A percentile compares a stretch with the other conserved stretches of the same genome.
Evolutionary conservation across 2,888 invertebrate species (phyloP).

Genomic region (Ormyrus thymus): DNA sequence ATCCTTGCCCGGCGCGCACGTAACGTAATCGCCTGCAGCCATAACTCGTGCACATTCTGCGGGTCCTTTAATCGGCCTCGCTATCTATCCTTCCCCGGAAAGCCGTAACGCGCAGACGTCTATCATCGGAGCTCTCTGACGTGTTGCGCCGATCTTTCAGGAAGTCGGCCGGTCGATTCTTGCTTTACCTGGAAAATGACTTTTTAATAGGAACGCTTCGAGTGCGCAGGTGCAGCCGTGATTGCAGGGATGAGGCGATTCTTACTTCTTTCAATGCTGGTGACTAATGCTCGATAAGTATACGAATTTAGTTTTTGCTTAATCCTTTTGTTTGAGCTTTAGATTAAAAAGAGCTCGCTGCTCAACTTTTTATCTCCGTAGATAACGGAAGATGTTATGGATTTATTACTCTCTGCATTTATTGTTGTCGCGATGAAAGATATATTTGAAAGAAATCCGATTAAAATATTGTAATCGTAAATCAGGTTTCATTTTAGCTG

Average conservation of each 20-base stretch:
- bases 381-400: too few relatives aligned
- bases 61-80: constrained; percentile 56
- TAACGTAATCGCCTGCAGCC: constrained; percentile 39
- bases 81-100: not conserved
- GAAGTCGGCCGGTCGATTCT: constrained; percentile 39
- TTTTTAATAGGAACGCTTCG: constrained; percentile 26
- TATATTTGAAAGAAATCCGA: too few relatives aligned
- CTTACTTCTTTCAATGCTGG: not conserved
- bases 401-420: too few relatives aligned
- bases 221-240: constrained; percentile 20
- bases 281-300: constrained; percentile 12
- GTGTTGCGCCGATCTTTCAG: constrained; percentile 7
- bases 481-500: too few relatives aligned
- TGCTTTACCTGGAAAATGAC: constrained; percentile 19
- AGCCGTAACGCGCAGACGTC: not conserved
- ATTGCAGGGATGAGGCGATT: constrained; percentile 6
- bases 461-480: too few relatives aligned
- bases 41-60: constrained; percentile 8
- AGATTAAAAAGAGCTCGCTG: too few relatives aligned
- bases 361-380: too few relatives aligned
- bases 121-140: constrained; percentile 1
- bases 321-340: too few relatives aligned
- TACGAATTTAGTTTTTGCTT: not conserved
- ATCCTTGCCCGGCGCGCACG: constrained; percentile 39
- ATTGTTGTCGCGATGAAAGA: too few relatives aligned